Evolutionary conservation across 2,113 vertebrate genomes (phyloP).

Genomic region (Thamnophis sirtalis): DNA sequence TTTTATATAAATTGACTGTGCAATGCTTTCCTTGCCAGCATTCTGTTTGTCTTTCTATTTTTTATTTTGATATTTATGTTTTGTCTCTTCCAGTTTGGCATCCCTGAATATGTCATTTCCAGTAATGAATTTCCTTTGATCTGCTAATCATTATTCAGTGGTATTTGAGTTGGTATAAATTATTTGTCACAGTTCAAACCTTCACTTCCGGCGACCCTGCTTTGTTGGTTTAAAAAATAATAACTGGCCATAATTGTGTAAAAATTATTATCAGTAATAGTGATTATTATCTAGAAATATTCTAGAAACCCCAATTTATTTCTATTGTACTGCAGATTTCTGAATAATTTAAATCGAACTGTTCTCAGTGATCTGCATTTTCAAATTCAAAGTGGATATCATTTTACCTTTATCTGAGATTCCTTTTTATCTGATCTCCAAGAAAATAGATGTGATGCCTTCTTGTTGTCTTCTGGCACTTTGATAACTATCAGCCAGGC

Average conservation of each 20-base stretch:
- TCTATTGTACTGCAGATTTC: neutral
- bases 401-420: neutral
- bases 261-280: neutral
- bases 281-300: neutral
- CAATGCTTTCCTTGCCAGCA: neutral
- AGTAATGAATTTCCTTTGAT: neutral
- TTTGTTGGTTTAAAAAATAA: neutral
- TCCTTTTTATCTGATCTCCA: neutral
- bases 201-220: neutral
- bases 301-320: neutral
- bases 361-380: neutral
- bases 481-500: neutral
- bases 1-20: neutral
- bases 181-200: neutral
- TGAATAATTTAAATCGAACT: neutral
- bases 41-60: neutral
- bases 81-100: neutral
- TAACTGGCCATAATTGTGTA: neutral
- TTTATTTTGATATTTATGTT: neutral
- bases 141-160: neutral
- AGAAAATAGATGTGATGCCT: neutral
- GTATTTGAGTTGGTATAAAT: neutral
- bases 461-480: neutral
- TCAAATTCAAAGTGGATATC: neutral
- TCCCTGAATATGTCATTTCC: neutral